Conservation (phyloP, 2,113 vertebrate genomes). For the Mormyrus lacerda region DNA sequence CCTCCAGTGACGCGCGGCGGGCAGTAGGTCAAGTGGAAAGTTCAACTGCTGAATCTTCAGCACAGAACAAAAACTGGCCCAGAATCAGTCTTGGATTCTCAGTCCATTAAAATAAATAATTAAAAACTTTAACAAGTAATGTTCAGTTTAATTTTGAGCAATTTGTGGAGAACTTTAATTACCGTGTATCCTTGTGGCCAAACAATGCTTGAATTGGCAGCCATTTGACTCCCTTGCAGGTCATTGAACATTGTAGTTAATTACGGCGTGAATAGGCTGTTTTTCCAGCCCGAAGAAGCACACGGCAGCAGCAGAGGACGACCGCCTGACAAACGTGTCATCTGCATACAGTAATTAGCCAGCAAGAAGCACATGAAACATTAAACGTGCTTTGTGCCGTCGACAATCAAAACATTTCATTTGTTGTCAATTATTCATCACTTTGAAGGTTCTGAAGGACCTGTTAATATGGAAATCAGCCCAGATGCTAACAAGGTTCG, state of each 20-base stretch:
- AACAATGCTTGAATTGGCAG: constrained; percentile 83
- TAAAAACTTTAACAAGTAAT: not conserved
- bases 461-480: constrained; percentile 99
- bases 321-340: constrained; percentile 86
- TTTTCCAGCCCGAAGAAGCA: constrained; percentile 83
- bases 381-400: constrained; percentile 84
- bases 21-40: not conserved
- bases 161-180: constrained; percentile 81
- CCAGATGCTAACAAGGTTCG: constrained; percentile 94
- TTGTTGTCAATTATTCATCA: constrained; percentile 99
- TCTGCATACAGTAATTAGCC: constrained; percentile 84
- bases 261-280: constrained; percentile 85
- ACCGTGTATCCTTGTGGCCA: constrained; percentile 79
- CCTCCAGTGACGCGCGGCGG: not conserved
- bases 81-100: not conserved
- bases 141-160: constrained; percentile 67
- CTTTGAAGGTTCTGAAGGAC: constrained; percentile 97
- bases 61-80: not conserved
- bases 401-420: constrained; percentile 99
- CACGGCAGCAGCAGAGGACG: constrained; percentile 81
- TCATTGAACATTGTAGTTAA: constrained; percentile 88
- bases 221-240: constrained; percentile 83
- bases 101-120: constrained; percentile 3
- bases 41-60: not conserved
- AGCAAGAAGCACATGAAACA: constrained; percentile 91